Conservation (phyloP, 2,797 vertebrate species). For the Propithecus perrieri region DNA sequence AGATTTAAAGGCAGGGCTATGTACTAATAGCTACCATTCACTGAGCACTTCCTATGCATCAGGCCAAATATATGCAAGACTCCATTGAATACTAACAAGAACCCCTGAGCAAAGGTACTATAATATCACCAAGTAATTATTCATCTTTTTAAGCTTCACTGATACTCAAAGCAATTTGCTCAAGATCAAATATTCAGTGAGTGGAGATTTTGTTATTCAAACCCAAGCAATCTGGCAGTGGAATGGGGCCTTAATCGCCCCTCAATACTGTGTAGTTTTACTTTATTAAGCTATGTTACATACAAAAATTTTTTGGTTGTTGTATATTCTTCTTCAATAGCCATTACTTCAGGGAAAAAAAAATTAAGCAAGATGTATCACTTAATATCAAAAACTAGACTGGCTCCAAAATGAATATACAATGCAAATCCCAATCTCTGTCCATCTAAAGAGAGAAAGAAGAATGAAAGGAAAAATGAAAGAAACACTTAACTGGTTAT, state of each 20-base stretch:
- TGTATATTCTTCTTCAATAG: background rate
- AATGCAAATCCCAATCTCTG: background rate
- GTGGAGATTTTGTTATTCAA: background rate
- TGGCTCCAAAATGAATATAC: background rate
- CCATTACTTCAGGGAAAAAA: background rate
- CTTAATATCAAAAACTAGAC: background rate
- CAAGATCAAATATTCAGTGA: background rate
- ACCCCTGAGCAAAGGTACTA: background rate
- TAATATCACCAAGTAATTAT: background rate
- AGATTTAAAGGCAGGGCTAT: background rate
- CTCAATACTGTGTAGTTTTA: background rate
- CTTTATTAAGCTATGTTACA: background rate
- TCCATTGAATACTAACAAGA: background rate
- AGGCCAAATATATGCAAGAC: background rate
- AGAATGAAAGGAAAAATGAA: background rate
- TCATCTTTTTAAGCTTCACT: background rate
- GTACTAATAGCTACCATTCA: background rate
- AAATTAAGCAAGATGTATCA: background rate
- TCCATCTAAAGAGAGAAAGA: background rate
- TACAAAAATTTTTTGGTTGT: background rate
- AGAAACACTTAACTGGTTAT: background rate
- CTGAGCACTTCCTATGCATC: background rate
- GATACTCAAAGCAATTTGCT: background rate
- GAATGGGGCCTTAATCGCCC: background rate
- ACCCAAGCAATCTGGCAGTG: background rate